Evolutionary conservation across 2,888 invertebrate genomes (phyloP), one percentile per base, ranked within the genome.

Genomic region (Ligdia adustata): DNA sequence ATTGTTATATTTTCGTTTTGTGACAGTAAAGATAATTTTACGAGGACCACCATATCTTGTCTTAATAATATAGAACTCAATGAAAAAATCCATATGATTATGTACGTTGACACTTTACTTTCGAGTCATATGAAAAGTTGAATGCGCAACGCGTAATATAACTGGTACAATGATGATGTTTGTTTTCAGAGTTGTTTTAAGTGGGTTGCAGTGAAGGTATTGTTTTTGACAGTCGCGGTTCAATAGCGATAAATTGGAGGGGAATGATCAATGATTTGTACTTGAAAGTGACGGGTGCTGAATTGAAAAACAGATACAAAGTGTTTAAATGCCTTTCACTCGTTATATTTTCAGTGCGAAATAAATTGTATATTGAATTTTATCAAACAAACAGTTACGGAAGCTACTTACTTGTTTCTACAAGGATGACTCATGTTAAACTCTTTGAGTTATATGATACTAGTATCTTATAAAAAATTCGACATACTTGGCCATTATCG

Each of bases 1-100:
- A 51, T 58, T 55, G 56, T 57, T 54, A 61, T 57, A 60, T 41
- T 26, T 53, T 52, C 59, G 63, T 61, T 47, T 57, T 50, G 49
- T 55, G 61, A 62, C 57, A 61, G 57, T 63, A 66, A 64, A 67
- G 59, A 59, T 51, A 57, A 64, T 59, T 66, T 68, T 67, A 68
- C 57, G 66, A 66, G 52, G 49, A 26, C 35, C 52, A 28, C 32
- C 22, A 7, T 29, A 29, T 18, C 34, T 28, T 22, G 27, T n/a
- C n/a, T n/a, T n/a, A n/a, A 29, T 9, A 16, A 44, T 9, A 22
- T 20, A 34, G 11, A 34, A 28, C 33, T 5, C 12, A 34, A 29
- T 14, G 34, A 26, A 35, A 14, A 11, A 40, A 35, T 40, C 35
- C 26, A 24, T 20, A 27, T 14, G 18, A 3, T n/a, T n/a, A 7